Base-by-base conservation (phyloP, 2,888 invertebrate species). In the Apamea crenata region DNA sequence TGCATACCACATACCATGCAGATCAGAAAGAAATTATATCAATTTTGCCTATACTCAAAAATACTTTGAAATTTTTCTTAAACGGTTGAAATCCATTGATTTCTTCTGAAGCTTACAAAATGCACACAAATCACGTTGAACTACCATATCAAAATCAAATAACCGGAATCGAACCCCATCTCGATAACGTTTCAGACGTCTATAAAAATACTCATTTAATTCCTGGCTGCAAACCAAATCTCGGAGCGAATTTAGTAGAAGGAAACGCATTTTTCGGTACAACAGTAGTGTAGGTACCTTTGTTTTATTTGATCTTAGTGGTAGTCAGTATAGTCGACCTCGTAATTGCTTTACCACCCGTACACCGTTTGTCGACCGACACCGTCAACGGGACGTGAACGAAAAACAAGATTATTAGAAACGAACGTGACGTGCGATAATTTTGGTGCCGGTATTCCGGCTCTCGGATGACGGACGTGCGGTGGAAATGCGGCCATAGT, bases 141-240 rank as follows among this genome's bases (percentile, higher is more conserved):
- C 29, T 44, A 80, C 68, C 74, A 66, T 63, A 83, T 85, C 77
- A 80, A 84, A 80, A 80, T 83, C 78, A 70, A 87, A 87, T 87
- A 77, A 63, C 63, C 47, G 74, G 40, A 80, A 87, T 74, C 65
- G 66, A 76, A 73, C 5, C 21, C n/a, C 59, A 74, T 76, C 40
- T 83, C 84, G 56, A 78, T 81, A 87, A 75, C 56, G 40, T 83
- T 78, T 66, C 32, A 74, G 56, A 83, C 56, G 73, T 80, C 75
- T 44, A 78, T 83, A 86, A 81, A 82, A 87, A 80, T 85, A 66
- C 68, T 72, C 73, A 78, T 86, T 78, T 76, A 80, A 78, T 84
- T 84, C 77, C 74, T 86, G 87, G 87, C 85, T 80, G 7, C 61
- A 40, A 71, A 87, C 87, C 85, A 86, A 86, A 78, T 76, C 61